Percentiles rank a stretch among this genome's conserved stretches.
phyloP scores from a whole-genome alignment of 1,140 invertebrate genomes.

The Drosophila melanogaster region DNA sequence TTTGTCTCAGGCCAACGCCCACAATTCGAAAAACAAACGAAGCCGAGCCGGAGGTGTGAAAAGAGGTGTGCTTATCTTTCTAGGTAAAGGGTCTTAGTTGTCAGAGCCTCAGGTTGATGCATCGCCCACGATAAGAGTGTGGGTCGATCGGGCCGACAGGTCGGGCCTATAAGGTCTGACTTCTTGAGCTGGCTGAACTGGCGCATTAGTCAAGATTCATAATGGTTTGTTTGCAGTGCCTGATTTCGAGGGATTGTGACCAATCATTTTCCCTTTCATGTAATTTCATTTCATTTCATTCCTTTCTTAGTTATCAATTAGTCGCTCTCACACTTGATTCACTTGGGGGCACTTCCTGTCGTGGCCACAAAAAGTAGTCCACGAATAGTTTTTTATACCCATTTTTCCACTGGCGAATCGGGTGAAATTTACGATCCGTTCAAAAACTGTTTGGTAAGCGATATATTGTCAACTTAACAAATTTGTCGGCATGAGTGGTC shows the following conservation, averaged over 20 bases:
- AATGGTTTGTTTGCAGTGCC: conserved; percentile 1
- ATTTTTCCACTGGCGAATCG: conserved; percentile 42
- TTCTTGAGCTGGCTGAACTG: conserved; percentile 28
- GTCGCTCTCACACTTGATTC: conserved; percentile 32
- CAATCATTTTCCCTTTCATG: conserved; percentile 40
- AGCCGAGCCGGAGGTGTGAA: conserved; percentile 43
- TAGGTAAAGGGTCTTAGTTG: conserved; percentile 45
- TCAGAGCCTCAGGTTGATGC: conserved; percentile 64
- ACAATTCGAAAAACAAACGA: conserved; percentile 33
- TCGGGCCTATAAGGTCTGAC: conserved; percentile 6
- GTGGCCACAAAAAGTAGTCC: conserved; percentile 2
- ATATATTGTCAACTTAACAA: conserved; percentile 65
- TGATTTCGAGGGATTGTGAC: conserved; percentile 6
- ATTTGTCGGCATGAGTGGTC: conserved; percentile 66
- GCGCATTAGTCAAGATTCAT: conserved; percentile 1
- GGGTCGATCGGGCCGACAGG: conserved; percentile 10
- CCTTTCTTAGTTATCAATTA: conserved; percentile 44
- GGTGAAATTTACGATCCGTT: conserved; percentile 46
- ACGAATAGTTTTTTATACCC: conserved; percentile 15
- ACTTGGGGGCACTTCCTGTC: conserved; percentile 53
- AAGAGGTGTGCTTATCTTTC: conserved; percentile 62
- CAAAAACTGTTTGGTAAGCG: conserved; percentile 41
- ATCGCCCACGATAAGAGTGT: conserved; percentile 33
- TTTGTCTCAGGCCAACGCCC: conserved; percentile 48
- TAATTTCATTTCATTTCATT: neutral